A percentile compares a stretch with the other conserved stretches of the same genome.
These are phyloP conservation scores for Rhopalosiphum padi DNA, from an alignment of 1,140 invertebrate genomes.

Conservation along the genomic window DNA sequence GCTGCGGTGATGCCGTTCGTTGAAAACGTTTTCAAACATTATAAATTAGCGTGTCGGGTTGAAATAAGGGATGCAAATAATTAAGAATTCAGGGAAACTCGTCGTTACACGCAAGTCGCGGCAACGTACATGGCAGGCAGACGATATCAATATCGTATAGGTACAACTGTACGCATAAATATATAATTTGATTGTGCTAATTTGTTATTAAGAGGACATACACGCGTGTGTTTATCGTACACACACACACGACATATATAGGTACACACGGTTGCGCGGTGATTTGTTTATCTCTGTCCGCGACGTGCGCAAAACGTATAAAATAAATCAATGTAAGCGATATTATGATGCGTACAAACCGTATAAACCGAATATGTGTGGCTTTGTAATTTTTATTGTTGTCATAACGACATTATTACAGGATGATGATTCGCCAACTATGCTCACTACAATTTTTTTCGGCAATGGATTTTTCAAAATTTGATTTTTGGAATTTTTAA, in stretches of 20 bases:
- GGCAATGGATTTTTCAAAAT: no score
- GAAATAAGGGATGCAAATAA: conserved; percentile 6
- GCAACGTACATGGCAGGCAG: not conserved
- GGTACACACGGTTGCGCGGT: not conserved
- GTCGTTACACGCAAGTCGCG: not conserved
- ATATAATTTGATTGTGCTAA: conserved; percentile 8
- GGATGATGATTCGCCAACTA: no score
- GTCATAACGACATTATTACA: no score
- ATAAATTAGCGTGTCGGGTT: not conserved
- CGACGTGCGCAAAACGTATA: not conserved
- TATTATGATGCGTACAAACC: no score
- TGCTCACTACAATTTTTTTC: no score
- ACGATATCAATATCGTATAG: not conserved
- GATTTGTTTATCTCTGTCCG: not conserved
- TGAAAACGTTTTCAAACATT: not conserved
- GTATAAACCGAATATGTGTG: no score
- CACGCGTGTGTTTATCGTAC: not conserved
- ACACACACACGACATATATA: no score
- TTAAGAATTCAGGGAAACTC: conserved; percentile 10
- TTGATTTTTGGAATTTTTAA: no score
- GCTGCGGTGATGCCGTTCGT: not conserved
- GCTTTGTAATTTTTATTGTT: no score
- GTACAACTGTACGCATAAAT: not conserved
- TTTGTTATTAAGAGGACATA: conserved; percentile 15
- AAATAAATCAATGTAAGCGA: no score